Evolutionary conservation across 2,113 vertebrate species (phyloP), one percentile per base, ranked within the genome.

Genomic region (Periophthalmus modestus): DNA sequence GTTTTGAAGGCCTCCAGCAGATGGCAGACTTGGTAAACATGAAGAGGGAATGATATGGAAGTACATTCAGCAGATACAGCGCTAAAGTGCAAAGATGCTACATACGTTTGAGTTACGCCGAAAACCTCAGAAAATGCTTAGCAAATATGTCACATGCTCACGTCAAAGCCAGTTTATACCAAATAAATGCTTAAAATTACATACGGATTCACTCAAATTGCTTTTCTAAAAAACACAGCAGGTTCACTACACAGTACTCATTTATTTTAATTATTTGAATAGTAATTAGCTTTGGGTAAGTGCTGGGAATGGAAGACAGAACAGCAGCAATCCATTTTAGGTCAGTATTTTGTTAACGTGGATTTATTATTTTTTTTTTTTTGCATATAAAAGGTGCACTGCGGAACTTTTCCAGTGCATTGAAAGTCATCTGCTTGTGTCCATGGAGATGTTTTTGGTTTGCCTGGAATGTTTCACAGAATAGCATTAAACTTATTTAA

Each of bases 41-140:
- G 34, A 52, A 43, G 33, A 65, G 58, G 87, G 87, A 90, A 89
- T 89, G 87, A 54, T 68, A 1, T 43, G 52, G 88, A 80, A 80
- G 82, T 83, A 85, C 85, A 85, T 87, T 88, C 85, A 83, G 73
- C 69, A 33, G 0, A 46, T 14, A 11, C 79, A 58, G 78, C 75
- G 62, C 67, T 72, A 1, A 11, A 74, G 85, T 89, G 85, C 86
- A 88, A 74, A 75, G 55, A 65, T 16, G 58, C 71, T 62, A 23
- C 6, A 0, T 34, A 65, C 71, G 10, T 21, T 16, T 28, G 5
- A 24, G 21, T 58, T 24, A 13, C 21, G 24, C 58, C 21, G 16
- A 39, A 65, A 39, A 39, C 19, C 6, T 36, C 21, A 13, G 57
- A 19, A 55, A 54, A 55, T 5, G 19, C 52, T 55, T 9, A 21